Percentiles rank a stretch among this genome's conserved stretches.
phyloP scores from a whole-genome alignment of 1,140 invertebrate genomes.

The Euura lappo region DNA sequence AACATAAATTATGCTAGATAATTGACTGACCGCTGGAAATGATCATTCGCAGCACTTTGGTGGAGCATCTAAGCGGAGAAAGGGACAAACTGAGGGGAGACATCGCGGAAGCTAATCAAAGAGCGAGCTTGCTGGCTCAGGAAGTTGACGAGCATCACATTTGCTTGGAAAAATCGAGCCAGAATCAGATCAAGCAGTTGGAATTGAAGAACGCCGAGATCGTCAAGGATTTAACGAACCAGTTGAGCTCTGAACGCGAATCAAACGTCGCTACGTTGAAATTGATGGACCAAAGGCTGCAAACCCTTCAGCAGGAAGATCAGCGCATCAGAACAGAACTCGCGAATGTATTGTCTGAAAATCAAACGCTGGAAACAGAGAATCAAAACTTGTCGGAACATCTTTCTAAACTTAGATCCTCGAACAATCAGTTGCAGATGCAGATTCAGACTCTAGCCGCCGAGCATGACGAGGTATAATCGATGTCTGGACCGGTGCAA shows the following conservation, averaged over 20 bases:
- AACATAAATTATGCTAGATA: not conserved
- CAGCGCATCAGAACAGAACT: constrained; percentile 62
- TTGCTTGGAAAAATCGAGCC: constrained; percentile 75
- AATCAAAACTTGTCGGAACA: constrained; percentile 68
- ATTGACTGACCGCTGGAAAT: too few species aligned
- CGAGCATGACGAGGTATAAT: constrained; percentile 61
- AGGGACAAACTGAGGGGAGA: constrained; percentile 79
- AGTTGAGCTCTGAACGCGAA: constrained; percentile 75
- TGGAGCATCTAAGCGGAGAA: constrained; percentile 73
- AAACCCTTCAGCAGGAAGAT: constrained; percentile 63
- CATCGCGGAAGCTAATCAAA: constrained; percentile 79
- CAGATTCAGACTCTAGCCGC: constrained; percentile 59
- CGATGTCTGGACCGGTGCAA: not conserved
- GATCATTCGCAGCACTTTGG: constrained; percentile 48
- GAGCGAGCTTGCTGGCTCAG: constrained; percentile 79
- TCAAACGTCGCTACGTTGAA: constrained; percentile 63
- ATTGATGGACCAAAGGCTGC: constrained; percentile 65
- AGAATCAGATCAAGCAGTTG: constrained; percentile 71
- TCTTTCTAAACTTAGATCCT: constrained; percentile 55
- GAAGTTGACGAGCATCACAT: constrained; percentile 90
- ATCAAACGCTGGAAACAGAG: constrained; percentile 69
- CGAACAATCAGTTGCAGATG: constrained; percentile 55
- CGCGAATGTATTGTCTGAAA: constrained; percentile 63
- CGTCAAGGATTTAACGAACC: constrained; percentile 70
- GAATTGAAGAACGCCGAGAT: constrained; percentile 80